Evolutionary conservation across 2,113 vertebrate species (phyloP), one percentile per base, ranked within the genome.

Genomic region (Vidua macroura): DNA sequence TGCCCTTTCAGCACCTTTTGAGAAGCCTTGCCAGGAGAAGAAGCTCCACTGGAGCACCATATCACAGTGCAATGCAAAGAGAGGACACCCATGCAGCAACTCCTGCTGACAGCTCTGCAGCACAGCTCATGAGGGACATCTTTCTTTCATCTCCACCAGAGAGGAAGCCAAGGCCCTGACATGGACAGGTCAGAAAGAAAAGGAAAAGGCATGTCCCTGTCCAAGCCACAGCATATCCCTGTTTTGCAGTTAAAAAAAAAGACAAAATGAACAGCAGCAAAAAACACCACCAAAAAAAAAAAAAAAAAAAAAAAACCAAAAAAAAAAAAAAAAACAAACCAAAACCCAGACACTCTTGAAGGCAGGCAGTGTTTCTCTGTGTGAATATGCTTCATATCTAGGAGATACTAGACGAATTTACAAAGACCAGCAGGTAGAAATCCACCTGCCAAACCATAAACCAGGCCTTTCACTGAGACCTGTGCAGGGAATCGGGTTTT

Each of bases 281-380:
- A 46, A 75, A 44, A 39, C 6, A 17, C 2, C 35, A 69, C n/a
- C 11, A 46, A 19, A 16, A 23, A 53, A 37, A 0, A 1, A 3
- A 3, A 18, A 39, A 56, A 27, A 7, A 35, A 39, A 37, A 86
- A 33, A 88, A 6, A 35, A 35, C n/a, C n/a, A n/a, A 35, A 41
- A 46, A 19, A 16, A 23, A 53, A 46, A 19, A 16, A 23, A 53
- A 46, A 19, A 16, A 23, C 44, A 0, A 1, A 3, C 3, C 21
- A 39, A 56, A 27, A 7, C 2, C 1, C 15, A 70, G 28, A 30
- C 18, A 51, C 16, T 51, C 17, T 12, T 44, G 48, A 76, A 80
- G 44, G 24, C 37, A 67, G 9, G 27, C 11, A 69, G 27, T 39
- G 16, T 48, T 77, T 39, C 37, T 80, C 35, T 53, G 7, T 51